Evolutionary conservation across 2,797 vertebrate genomes (phyloP).

Genomic region (Enteromius paludinosus): DNA sequence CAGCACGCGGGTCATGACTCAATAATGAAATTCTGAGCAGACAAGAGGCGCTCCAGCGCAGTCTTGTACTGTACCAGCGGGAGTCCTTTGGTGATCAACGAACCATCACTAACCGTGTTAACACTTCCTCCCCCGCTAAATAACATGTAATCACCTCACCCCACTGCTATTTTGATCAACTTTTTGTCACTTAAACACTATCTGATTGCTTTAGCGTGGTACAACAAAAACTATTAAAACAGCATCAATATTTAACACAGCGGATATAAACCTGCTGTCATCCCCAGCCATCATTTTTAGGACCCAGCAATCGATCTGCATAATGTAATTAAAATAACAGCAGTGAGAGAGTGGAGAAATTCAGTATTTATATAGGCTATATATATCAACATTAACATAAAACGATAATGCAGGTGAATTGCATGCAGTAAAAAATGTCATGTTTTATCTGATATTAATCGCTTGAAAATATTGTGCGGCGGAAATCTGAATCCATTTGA

Average conservation of each 20-base stretch:
- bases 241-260: conserved; percentile 83
- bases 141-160: conserved; percentile 81
- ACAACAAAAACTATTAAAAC: conserved; percentile 81
- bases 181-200: conserved; percentile 82
- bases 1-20: conserved; percentile 25
- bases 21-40: conserved; percentile 44
- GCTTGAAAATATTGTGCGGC: neutral
- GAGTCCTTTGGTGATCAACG: conserved; percentile 89
- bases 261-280: conserved; percentile 83
- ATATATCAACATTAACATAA: conserved; percentile 83
- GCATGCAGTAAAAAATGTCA: neutral
- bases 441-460: neutral
- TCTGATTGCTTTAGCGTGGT: conserved; percentile 82
- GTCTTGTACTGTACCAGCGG: conserved; percentile 87
- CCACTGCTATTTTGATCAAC: conserved; percentile 82
- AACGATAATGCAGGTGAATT: conserved; percentile 76
- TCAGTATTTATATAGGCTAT: conserved; percentile 60
- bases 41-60: conserved; percentile 70
- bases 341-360: neutral
- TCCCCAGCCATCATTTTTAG: conserved; percentile 84
- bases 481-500: neutral
- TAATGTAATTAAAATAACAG: conserved; percentile 77
- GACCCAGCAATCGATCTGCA: conserved; percentile 85
- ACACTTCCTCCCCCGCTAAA: conserved; percentile 87
- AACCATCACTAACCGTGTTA: conserved; percentile 96